These are phyloP conservation scores for Xiphophorus birchmanni DNA, from an alignment of 2,797 vertebrate genomes.

Conservation along the genomic window DNA sequence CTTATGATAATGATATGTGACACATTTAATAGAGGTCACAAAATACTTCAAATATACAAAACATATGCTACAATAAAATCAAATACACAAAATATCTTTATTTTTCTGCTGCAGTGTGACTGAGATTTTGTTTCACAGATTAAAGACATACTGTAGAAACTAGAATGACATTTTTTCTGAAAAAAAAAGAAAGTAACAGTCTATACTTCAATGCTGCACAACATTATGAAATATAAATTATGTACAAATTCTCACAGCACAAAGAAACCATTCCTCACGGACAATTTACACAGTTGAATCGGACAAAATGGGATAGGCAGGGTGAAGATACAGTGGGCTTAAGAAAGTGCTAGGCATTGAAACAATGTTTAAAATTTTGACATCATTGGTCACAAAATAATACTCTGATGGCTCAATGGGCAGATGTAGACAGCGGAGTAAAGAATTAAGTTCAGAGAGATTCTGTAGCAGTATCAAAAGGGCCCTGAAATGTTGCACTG, in stretches of 20 bases:
- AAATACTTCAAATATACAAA: background rate
- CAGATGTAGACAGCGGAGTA: constrained; percentile 28
- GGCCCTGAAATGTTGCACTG: constrained; percentile 38
- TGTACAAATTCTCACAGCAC: constrained; percentile 64
- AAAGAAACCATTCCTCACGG: constrained; percentile 33
- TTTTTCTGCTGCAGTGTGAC: constrained; percentile 60
- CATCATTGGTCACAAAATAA: constrained; percentile 59
- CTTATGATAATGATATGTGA: background rate
- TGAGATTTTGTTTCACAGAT: constrained; percentile 52
- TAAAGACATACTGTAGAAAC: constrained; percentile 51
- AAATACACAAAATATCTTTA: constrained; percentile 58
- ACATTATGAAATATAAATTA: constrained; percentile 70
- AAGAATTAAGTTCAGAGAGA: constrained; percentile 52
- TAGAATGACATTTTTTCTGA: constrained; percentile 28
- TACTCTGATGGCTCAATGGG: constrained; percentile 56
- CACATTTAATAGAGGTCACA: background rate
- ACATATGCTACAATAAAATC: constrained; percentile 6
- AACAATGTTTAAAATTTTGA: constrained; percentile 42
- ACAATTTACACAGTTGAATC: constrained; percentile 32
- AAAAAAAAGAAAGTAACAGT: constrained; percentile 34
- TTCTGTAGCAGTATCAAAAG: constrained; percentile 60
- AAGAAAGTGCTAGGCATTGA: constrained; percentile 29
- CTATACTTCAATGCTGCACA: constrained; percentile 50
- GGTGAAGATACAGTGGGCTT: constrained; percentile 4
- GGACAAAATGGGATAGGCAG: constrained; percentile 16